A percentile compares a stretch with the other conserved stretches of the same genome.
These are phyloP conservation scores for Mesochorus sp. DNA, from an alignment of 2,888 invertebrate species.

Conservation along the genomic window DNA sequence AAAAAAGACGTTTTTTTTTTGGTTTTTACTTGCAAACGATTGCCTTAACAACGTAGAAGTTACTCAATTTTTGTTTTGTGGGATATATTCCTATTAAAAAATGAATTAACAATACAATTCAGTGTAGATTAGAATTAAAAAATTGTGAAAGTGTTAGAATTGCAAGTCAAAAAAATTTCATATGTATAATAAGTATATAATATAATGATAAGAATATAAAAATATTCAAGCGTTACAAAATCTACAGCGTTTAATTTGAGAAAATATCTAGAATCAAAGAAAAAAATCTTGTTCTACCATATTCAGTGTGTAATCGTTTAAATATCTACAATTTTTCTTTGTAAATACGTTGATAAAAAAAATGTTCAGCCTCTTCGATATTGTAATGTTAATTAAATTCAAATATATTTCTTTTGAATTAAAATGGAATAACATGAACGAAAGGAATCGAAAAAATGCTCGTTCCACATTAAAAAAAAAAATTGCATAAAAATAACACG, in stretches of 20 bases:
- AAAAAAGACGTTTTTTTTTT: too few relatives aligned
- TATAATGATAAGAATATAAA: slow-evolving; percentile 7
- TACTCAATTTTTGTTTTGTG: slow-evolving; percentile 11
- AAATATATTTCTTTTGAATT: not conserved
- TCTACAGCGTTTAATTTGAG: slow-evolving; percentile 37
- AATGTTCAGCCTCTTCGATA: too few relatives aligned
- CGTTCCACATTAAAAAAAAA: slow-evolving; percentile 52
- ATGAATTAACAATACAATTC: slow-evolving; percentile 7
- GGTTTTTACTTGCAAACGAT: too few relatives aligned
- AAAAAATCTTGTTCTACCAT: slow-evolving; percentile 38
- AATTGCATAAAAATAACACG: slow-evolving; percentile 45
- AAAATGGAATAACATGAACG: not conserved
- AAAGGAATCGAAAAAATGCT: slow-evolving; percentile 48
- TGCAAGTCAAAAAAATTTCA: slow-evolving; percentile 9
- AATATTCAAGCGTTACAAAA: slow-evolving; percentile 45
- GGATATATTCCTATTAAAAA: not conserved
- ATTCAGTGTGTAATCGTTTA: not conserved
- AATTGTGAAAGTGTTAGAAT: slow-evolving; percentile 40
- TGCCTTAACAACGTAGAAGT: too few relatives aligned
- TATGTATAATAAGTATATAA: slow-evolving; percentile 1
- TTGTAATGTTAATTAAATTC: too few relatives aligned
- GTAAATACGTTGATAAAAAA: slow-evolving; percentile 10
- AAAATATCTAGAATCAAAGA: slow-evolving; percentile 32
- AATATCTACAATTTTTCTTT: slow-evolving; percentile 14
- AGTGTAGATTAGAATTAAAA: slow-evolving; percentile 36